phyloP scores from a whole-genome alignment of 2,113 vertebrate species.

The Hemiprocne comata region DNA sequence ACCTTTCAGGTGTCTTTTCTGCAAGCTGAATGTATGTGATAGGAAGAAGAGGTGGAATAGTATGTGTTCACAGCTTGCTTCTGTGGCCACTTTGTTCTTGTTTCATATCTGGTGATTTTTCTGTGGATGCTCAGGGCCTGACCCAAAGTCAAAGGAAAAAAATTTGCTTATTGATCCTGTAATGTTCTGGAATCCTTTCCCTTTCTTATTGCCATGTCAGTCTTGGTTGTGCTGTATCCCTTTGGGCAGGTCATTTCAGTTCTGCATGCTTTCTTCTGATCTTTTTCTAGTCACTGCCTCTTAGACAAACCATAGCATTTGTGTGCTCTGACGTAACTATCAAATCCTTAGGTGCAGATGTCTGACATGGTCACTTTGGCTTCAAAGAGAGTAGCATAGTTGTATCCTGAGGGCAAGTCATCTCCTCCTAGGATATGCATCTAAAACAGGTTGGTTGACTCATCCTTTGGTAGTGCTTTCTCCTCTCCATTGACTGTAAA shows the following conservation, averaged over 20 bases:
- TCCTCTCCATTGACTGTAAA: neutral
- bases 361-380: neutral
- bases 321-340: neutral
- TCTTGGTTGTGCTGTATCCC: neutral
- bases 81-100: neutral
- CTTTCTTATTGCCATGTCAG: neutral
- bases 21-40: rapidly evolving
- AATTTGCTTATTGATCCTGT: neutral
- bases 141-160: neutral
- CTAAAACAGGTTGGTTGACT: neutral
- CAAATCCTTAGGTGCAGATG: neutral
- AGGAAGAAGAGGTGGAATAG: neutral
- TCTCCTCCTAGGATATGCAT: neutral
- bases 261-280: neutral
- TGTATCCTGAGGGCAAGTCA: neutral
- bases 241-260: neutral
- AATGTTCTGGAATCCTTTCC: neutral
- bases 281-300: neutral
- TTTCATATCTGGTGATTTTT: neutral
- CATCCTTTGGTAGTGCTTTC: neutral
- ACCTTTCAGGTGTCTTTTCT: neutral
- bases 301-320: neutral
- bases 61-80: neutral
- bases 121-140: neutral
- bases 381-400: neutral